These are phyloP conservation scores for Epicampocera succincta DNA, from an alignment of 2,888 invertebrate species.

Conservation along the genomic window DNA sequence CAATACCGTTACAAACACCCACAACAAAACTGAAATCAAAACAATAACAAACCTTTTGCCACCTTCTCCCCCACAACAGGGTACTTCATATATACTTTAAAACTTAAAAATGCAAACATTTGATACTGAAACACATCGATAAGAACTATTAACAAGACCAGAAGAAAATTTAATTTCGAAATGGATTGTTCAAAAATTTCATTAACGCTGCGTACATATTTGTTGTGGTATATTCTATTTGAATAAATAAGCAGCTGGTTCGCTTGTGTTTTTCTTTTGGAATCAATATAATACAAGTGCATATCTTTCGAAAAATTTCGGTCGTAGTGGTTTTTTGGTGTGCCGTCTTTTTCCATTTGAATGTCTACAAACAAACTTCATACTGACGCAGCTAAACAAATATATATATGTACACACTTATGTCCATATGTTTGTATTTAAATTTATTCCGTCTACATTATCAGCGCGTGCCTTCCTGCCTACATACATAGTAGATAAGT, in stretches of 20 bases:
- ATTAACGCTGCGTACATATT: no score
- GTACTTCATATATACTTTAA: no score
- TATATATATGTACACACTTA: no score
- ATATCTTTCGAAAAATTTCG: constrained; percentile 9
- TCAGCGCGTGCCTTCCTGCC: constrained; percentile 28
- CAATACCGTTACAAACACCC: constrained; percentile 11
- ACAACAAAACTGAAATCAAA: constrained; percentile 45
- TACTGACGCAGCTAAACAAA: no score
- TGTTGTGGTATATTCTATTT: background rate
- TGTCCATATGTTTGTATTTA: no score
- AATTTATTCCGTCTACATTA: background rate
- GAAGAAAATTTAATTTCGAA: no score
- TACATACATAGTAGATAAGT: background rate
- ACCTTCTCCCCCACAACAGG: background rate
- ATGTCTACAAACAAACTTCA: background rate
- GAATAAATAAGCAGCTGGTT: background rate
- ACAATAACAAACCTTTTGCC: constrained; percentile 29
- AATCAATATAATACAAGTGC: constrained; percentile 12
- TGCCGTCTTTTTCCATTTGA: background rate
- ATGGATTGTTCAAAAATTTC: no score
- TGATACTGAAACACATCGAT: no score
- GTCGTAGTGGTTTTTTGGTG: constrained; percentile 6
- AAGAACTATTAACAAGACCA: no score
- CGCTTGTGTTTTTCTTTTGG: constrained; percentile 1
- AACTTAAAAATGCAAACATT: no score